Percentiles rank a stretch among this genome's conserved stretches.
phyloP scores from a whole-genome alignment of 2,113 vertebrate genomes.

The Cryptotis parvus region DNA sequence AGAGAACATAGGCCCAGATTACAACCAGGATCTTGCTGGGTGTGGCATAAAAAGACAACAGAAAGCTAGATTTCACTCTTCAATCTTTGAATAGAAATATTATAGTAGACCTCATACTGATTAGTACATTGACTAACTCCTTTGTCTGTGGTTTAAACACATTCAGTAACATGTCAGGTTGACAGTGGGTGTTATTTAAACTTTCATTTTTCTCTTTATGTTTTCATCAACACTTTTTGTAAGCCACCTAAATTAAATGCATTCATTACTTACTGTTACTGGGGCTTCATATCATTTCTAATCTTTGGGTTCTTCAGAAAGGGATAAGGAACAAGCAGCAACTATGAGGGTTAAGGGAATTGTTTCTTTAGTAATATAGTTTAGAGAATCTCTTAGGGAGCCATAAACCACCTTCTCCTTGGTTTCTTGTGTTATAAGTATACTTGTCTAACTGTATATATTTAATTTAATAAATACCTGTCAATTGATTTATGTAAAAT shows the following conservation, averaged over 20 bases:
- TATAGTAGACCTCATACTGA: conserved; percentile 19
- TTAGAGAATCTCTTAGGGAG: neutral
- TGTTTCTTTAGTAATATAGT: neutral
- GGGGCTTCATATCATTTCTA: conserved; percentile 16
- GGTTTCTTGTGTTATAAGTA: neutral
- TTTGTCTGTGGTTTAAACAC: conserved; percentile 9
- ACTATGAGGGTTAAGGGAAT: neutral
- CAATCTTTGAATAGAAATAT: too few species aligned
- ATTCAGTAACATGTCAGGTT: conserved; percentile 12
- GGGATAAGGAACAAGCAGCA: neutral
- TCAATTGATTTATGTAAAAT: neutral
- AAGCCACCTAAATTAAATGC: neutral
- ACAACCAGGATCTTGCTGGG: too few species aligned
- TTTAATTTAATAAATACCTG: conserved; percentile 4
- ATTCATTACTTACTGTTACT: neutral
- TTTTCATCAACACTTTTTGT: conserved; percentile 19
- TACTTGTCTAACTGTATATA: neutral
- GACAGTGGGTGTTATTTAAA: conserved; percentile 2
- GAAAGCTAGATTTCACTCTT: too few species aligned
- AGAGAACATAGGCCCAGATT: too few species aligned
- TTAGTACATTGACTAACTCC: neutral
- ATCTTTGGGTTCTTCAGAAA: neutral
- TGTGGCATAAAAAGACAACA: too few species aligned
- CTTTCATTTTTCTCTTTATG: conserved; percentile 14
- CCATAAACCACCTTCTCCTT: neutral